These are phyloP conservation scores for Maconellicoccus hirsutus DNA, from an alignment of 1,140 invertebrate genomes.

Conservation along the genomic window DNA sequence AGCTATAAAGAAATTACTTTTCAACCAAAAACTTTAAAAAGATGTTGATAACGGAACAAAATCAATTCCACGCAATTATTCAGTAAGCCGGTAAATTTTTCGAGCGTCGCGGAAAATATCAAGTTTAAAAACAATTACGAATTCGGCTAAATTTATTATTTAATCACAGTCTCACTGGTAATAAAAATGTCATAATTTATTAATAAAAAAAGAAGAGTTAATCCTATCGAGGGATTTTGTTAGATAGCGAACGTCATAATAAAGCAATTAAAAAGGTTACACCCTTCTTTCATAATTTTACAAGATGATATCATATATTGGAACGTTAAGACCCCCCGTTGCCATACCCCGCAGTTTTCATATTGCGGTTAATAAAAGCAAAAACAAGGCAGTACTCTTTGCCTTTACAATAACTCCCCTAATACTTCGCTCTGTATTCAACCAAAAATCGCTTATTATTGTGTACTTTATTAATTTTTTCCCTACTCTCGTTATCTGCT, in stretches of 20 bases:
- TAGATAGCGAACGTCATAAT: slow-evolving; percentile 4
- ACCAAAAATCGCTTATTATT: not conserved
- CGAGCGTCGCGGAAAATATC: not conserved
- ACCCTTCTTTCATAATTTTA: not conserved
- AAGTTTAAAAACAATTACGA: not conserved
- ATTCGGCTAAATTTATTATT: not conserved
- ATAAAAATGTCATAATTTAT: slow-evolving; percentile 1
- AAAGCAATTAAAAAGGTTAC: slow-evolving; percentile 9
- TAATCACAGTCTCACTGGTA: not conserved
- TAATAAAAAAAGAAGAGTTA: slow-evolving; percentile 6
- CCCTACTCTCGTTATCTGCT: not conserved
- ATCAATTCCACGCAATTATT: not conserved
- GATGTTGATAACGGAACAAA: not conserved
- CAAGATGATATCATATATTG: slow-evolving; percentile 9
- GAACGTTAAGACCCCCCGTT: not conserved
- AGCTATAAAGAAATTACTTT: not conserved
- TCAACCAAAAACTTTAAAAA: not conserved
- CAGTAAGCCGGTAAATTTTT: not conserved
- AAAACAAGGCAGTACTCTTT: not conserved
- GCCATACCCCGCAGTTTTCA: not conserved
- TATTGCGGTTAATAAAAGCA: slow-evolving; percentile 9
- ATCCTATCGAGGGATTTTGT: slow-evolving; percentile 3
- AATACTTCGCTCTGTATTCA: not conserved
- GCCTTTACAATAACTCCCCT: slow-evolving; percentile 7
- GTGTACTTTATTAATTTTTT: slow-evolving; percentile 10